Evolutionary conservation across 2,888 invertebrate species (phyloP).

Genomic region (Himalopsyche japonica): DNA sequence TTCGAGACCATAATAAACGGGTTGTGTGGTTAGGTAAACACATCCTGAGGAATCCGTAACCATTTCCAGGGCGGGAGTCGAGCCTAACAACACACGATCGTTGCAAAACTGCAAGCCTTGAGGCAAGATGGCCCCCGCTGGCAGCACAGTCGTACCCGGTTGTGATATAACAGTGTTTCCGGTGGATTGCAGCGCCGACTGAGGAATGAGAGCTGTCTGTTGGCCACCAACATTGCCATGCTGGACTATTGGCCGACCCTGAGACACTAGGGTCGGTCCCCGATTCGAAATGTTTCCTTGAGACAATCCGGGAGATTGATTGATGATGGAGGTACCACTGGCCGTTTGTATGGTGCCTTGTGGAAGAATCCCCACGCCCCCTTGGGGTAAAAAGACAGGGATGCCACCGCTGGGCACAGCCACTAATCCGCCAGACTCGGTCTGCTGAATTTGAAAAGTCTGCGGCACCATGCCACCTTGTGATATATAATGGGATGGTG

Average conservation of each 20-base stretch:
- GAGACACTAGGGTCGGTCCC: conserved; percentile 52
- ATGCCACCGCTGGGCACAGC: conserved; percentile 64
- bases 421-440: conserved; percentile 64
- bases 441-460: conserved; percentile 64
- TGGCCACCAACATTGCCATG: conserved; percentile 58
- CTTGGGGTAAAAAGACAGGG: conserved; percentile 60
- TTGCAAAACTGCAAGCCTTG: conserved; percentile 53
- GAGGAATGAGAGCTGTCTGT: conserved; percentile 57
- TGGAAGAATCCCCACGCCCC: conserved; percentile 58
- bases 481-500: conserved; percentile 61
- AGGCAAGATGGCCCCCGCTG: conserved; percentile 61
- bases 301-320: conserved; percentile 58
- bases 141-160: conserved; percentile 64
- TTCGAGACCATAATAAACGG: conserved; percentile 81
- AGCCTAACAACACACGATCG: conserved; percentile 66
- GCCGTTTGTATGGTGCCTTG: conserved; percentile 50
- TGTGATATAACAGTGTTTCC: conserved; percentile 59
- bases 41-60: conserved; percentile 63
- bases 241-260: conserved; percentile 53
- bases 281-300: conserved; percentile 53
- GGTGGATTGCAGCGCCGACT: conserved; percentile 56
- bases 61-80: conserved; percentile 66
- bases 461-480: conserved; percentile 61
- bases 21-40: conserved; percentile 69
- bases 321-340: conserved; percentile 64